Evolutionary conservation across 2,888 invertebrate genomes (phyloP), one percentile per base, ranked within the genome.

Genomic region (Colletes collaris): DNA sequence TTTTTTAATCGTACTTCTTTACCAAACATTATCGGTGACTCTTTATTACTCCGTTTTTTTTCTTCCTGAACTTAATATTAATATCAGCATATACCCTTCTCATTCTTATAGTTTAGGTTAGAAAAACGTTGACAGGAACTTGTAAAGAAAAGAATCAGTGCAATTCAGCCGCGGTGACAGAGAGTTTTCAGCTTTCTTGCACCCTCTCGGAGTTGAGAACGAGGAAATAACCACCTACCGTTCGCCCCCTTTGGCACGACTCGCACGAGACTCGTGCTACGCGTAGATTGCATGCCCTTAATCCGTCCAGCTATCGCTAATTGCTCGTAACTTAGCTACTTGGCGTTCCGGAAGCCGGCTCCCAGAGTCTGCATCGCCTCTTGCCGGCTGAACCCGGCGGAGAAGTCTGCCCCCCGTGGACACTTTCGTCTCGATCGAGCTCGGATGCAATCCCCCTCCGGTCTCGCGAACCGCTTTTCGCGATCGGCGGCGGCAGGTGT

Each of bases 401-500:
- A n/a, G 40, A 70, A 53, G 56, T 27, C 49, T 37, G 16, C 76
- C 68, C 68, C 77, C 76, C 58, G 35, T 49, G 13, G 76, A 49
- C 52, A 52, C 5, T 68, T 27, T 52, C 49, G 44, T 19, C 50
- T 49, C 8, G 4, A 8, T 2, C 16, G 19, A 35, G 19, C 49
- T 49, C 2, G 46, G 16, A 19, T 6, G 6, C 19, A 60, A 60
- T 60, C 60, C 19, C 16, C 68, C 27, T 27, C 8, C 46, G 13
- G 60, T 63, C 10, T 65, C 49, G 49, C 50, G 46, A 50, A 67
- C 55, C 10, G 58, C n/a, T 27, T 67, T n/a, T 59, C 46, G 58
- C 59, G 49, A 40, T 53, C 55, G 58, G 59, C 71, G 84, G 85
- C 55, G 58, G 59, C 71, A 85, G 85, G 85, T 86, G 85, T 88